These are phyloP conservation scores for Ochotona curzoniae DNA, from an alignment of 2,113 vertebrate genomes.

Conservation along the genomic window DNA sequence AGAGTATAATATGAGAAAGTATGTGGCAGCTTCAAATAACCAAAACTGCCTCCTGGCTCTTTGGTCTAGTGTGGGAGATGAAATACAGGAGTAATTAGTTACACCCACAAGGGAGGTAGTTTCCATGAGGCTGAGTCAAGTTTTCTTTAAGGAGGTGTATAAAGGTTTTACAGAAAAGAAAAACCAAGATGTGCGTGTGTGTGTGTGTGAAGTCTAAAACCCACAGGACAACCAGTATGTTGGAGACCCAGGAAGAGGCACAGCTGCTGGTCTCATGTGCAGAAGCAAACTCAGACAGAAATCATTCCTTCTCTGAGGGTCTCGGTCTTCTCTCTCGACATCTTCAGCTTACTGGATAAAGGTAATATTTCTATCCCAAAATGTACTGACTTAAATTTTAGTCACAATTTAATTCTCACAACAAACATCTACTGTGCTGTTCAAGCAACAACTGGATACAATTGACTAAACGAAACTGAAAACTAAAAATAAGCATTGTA, in stretches of 20 bases:
- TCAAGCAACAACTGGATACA: background rate
- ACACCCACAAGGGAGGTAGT: background rate
- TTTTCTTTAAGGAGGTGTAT: conserved; percentile 1
- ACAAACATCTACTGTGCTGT: background rate
- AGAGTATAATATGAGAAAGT: background rate
- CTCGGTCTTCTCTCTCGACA: background rate
- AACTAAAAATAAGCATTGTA: background rate
- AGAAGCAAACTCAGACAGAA: background rate
- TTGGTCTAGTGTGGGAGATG: background rate
- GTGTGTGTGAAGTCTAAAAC: background rate
- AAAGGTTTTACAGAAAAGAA: conserved; percentile 11
- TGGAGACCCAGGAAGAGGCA: background rate
- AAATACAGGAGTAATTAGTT: background rate
- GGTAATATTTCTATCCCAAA: background rate
- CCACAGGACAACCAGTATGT: background rate
- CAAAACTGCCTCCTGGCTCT: background rate
- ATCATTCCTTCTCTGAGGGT: background rate
- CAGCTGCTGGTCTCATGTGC: background rate
- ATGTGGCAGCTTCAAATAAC: background rate
- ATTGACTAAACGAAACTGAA: background rate
- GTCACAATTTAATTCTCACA: background rate
- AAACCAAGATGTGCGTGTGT: background rate
- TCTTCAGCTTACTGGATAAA: background rate
- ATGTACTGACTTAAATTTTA: background rate
- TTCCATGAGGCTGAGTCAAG: background rate